Conservation (phyloP, 2,888 invertebrate species). For the Acrocyrtus sp. region DNA sequence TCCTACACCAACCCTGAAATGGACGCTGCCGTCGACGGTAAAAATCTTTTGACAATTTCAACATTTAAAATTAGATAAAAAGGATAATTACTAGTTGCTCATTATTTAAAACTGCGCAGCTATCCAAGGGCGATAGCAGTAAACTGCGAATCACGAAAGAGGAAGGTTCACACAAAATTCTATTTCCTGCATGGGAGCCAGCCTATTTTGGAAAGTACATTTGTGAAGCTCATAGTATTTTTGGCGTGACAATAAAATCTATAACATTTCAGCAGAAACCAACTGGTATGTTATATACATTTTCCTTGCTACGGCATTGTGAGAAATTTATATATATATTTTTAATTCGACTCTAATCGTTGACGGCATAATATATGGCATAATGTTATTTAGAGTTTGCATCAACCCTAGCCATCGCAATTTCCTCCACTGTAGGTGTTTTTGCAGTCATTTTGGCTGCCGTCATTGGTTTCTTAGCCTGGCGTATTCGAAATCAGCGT, state of each 20-base stretch:
- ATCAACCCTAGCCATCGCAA: not conserved
- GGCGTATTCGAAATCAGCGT: conserved; percentile 44
- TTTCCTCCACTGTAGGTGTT: conserved; percentile 2
- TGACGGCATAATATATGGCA: no score
- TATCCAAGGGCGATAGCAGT: not conserved
- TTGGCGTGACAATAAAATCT: conserved; percentile 18
- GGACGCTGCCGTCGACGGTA: conserved; percentile 33
- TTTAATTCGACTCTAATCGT: no score
- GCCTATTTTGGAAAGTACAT: conserved; percentile 27
- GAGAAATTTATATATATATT: no score
- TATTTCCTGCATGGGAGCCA: conserved; percentile 19
- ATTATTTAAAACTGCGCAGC: not conserved
- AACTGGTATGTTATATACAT: not conserved
- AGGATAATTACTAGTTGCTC: not conserved
- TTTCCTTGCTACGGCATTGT: no score
- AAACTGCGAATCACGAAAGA: not conserved
- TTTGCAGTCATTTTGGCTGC: conserved; percentile 1
- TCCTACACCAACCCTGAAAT: conserved; percentile 34
- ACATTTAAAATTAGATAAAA: not conserved
- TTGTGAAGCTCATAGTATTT: conserved; percentile 32
- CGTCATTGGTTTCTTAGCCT: conserved; percentile 3
- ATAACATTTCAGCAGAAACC: conserved; percentile 10
- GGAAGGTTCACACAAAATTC: no score
- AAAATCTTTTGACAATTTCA: no score
- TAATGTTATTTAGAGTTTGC: no score